Conservation (phyloP, 2,888 invertebrate genomes). For the Lampropteryx suffumata region DNA sequence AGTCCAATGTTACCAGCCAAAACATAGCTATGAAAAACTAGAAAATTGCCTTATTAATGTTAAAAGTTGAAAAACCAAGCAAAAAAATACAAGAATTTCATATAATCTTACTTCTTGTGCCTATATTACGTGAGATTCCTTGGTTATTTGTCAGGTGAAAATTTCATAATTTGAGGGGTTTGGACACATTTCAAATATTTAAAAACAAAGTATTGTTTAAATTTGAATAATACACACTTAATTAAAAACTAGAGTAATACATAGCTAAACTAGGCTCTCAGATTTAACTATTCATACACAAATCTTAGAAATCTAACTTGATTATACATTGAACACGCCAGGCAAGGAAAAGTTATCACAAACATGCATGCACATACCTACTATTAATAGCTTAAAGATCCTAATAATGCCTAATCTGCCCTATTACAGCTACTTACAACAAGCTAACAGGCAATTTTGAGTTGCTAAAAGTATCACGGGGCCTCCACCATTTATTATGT, state of each 20-base stretch:
- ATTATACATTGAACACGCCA: constrained; percentile 56
- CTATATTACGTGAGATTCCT: neutral
- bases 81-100: no score
- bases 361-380: constrained; percentile 34
- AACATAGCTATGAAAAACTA: no score
- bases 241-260: neutral
- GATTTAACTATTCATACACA: constrained; percentile 26
- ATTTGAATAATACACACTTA: neutral
- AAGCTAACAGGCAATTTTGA: constrained; percentile 36
- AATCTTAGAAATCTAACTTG: constrained; percentile 29
- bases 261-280: constrained; percentile 16
- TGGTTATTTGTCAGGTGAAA: neutral
- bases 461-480: neutral
- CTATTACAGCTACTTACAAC: constrained; percentile 54
- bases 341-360: constrained; percentile 40
- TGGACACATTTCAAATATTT: neutral
- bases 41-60: no score
- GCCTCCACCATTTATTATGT: no score
- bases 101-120: constrained; percentile 9
- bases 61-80: no score
- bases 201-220: no score
- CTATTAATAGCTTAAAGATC: constrained; percentile 14
- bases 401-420: constrained; percentile 44
- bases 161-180: constrained; percentile 11
- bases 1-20: no score